A percentile compares a stretch with the other conserved stretches of the same genome.
Evolutionary conservation across 2,888 invertebrate genomes (phyloP).

Genomic region (Synanthedon andrenaeformis): DNA sequence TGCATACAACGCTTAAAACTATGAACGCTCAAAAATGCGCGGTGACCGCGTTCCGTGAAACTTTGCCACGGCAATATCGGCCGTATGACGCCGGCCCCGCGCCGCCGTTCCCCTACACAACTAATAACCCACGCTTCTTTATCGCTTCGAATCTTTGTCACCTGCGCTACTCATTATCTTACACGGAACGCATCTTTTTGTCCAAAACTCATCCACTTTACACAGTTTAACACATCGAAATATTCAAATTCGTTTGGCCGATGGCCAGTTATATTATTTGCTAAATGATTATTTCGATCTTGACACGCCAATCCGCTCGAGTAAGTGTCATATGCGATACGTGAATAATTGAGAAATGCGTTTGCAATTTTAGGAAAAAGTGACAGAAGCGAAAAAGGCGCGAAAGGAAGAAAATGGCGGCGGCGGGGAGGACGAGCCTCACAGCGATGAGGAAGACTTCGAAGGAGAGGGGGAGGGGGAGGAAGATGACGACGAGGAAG

Average conservation of each 20-base stretch:
- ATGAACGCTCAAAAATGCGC: constrained; percentile 39
- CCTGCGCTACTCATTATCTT: constrained; percentile 49
- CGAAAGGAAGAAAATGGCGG: constrained; percentile 85
- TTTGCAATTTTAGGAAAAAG: constrained; percentile 72
- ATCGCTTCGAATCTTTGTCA: constrained; percentile 58
- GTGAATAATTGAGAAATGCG: background rate
- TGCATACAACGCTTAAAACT: background rate
- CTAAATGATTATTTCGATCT: constrained; percentile 24
- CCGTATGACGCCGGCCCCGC: constrained; percentile 49
- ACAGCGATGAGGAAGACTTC: constrained; percentile 76
- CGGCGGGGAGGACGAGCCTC: constrained; percentile 70
- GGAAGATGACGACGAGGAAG: constrained; percentile 74
- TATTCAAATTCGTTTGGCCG: constrained; percentile 26
- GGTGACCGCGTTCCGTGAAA: constrained; percentile 54
- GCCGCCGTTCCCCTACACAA: constrained; percentile 32
- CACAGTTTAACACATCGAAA: background rate
- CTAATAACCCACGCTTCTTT: constrained; percentile 62
- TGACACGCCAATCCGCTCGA: constrained; percentile 14
- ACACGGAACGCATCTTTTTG: constrained; percentile 26
- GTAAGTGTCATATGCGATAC: background rate
- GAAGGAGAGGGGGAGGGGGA: constrained; percentile 72
- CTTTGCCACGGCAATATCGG: constrained; percentile 48
- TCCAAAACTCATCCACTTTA: constrained; percentile 19
- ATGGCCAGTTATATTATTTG: constrained; percentile 36
- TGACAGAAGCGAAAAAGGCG: constrained; percentile 81